phyloP scores from a whole-genome alignment of 1,140 invertebrate genomes.

The Drosophila baimaii region DNA sequence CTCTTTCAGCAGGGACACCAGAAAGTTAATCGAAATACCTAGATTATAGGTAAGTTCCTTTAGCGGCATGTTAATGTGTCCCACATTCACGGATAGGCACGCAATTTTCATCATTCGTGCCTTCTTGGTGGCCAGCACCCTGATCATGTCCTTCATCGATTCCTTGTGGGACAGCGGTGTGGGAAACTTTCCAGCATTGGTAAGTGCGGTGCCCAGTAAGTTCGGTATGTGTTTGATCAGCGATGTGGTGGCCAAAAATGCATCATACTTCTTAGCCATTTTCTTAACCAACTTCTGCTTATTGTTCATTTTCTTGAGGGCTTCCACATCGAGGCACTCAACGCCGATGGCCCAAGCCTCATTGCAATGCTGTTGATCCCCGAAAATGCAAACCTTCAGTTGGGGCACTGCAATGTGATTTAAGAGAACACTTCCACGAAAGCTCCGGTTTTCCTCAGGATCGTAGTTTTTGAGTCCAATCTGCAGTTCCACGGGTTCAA shows the following conservation, averaged over 20 bases:
- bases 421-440: slow-evolving; percentile 13
- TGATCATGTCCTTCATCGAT: slow-evolving; percentile 19
- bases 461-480: slow-evolving; percentile 22
- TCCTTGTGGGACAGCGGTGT: slow-evolving; percentile 9
- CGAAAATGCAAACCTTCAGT: slow-evolving; percentile 15
- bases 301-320: not conserved
- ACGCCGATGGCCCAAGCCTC: slow-evolving; percentile 17
- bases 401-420: slow-evolving; percentile 23
- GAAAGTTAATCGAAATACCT: slow-evolving; percentile 13
- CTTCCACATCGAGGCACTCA: slow-evolving; percentile 1
- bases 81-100: slow-evolving; percentile 17
- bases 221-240: slow-evolving; percentile 15
- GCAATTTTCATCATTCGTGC: not conserved
- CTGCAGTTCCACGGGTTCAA: slow-evolving; percentile 13
- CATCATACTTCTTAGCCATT: slow-evolving; percentile 8
- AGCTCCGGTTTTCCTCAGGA: not conserved
- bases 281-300: slow-evolving; percentile 8
- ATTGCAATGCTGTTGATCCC: slow-evolving; percentile 15
- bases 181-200: slow-evolving; percentile 19
- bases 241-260: slow-evolving; percentile 12
- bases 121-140: slow-evolving; percentile 7
- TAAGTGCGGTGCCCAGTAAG: not conserved
- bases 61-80: not conserved
- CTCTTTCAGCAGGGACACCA: slow-evolving; percentile 15
- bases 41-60: slow-evolving; percentile 7